Conservation (phyloP, 1,140 invertebrate genomes). For the Leguminivora glycinivorella region DNA sequence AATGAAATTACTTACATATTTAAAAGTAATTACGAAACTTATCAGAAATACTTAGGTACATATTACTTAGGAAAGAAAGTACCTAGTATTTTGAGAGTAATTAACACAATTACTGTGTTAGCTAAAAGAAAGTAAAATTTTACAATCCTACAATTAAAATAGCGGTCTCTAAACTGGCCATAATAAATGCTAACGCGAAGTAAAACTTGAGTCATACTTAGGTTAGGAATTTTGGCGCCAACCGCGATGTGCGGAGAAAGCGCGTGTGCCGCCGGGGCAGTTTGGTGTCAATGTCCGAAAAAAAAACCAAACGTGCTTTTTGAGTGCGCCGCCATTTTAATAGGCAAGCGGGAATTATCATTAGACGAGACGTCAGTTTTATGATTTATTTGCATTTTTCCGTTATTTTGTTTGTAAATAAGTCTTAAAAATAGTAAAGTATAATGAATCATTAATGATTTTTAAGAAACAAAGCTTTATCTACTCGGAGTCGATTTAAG, state of each 20-base stretch:
- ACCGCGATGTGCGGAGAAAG: conserved; percentile 59
- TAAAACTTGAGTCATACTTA: conserved; percentile 42
- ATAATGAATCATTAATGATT: too few species aligned
- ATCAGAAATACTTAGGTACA: not conserved
- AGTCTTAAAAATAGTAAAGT: not conserved
- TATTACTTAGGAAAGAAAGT: too few species aligned
- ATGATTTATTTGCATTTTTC: not conserved
- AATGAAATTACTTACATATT: too few species aligned
- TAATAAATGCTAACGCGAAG: conserved; percentile 24
- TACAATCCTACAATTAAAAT: conserved; percentile 15
- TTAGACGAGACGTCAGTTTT: conserved; percentile 19
- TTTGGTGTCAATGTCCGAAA: conserved; percentile 54
- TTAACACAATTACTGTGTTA: conserved; percentile 10
- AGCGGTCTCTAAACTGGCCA: conserved; percentile 14
- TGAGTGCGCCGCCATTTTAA: conserved; percentile 25
- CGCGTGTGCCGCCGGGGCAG: conserved; percentile 45
- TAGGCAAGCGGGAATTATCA: conserved; percentile 21
- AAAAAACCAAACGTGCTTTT: conserved; percentile 39
- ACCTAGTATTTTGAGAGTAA: too few species aligned
- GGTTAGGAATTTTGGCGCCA: conserved; percentile 70
- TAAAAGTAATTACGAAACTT: too few species aligned
- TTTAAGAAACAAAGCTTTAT: conserved; percentile 2
- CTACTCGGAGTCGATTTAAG: not conserved
- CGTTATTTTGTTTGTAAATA: not conserved
- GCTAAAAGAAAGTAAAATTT: conserved; percentile 18